A percentile compares a stretch with the other conserved stretches of the same genome.
These are phyloP conservation scores for Benitochromis conjunctus DNA, from an alignment of 2,113 vertebrate genomes.

Conservation along the genomic window DNA sequence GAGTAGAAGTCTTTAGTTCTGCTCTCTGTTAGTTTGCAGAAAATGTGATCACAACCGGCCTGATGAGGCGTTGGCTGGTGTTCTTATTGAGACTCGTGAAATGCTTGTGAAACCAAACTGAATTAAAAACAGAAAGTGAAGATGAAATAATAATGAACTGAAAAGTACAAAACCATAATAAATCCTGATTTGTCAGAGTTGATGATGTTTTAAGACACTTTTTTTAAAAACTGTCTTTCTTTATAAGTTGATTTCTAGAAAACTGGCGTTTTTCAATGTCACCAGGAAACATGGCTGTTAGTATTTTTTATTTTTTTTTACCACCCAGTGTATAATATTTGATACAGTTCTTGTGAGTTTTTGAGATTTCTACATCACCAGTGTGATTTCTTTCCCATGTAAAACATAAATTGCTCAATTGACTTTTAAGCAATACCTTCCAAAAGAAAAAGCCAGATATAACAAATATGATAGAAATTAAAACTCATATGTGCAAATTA, in stretches of 20 bases:
- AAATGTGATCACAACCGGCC: not conserved
- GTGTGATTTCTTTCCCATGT: not conserved
- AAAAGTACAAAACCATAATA: not conserved
- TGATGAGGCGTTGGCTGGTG: not conserved
- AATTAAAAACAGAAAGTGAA: not conserved
- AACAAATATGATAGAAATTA: not conserved
- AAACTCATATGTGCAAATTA: not conserved
- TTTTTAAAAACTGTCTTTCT: accelerated
- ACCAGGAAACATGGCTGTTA: not conserved
- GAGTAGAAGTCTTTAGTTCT: not conserved
- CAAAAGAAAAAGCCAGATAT: not conserved
- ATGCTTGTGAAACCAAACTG: not conserved
- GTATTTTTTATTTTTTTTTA: not conserved
- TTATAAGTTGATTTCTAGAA: not conserved
- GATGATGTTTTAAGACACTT: not conserved
- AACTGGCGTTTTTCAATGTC: not conserved
- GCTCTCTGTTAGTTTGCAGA: not conserved
- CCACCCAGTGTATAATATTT: not conserved
- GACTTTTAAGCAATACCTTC: not conserved
- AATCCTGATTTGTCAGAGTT: not conserved
- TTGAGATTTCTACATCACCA: not conserved
- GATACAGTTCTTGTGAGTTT: not conserved
- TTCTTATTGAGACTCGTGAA: not conserved
- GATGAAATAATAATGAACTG: not conserved
- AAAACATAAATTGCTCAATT: not conserved